Conservation (phyloP, 1,140 invertebrate genomes). For the Aricia agestis region DNA sequence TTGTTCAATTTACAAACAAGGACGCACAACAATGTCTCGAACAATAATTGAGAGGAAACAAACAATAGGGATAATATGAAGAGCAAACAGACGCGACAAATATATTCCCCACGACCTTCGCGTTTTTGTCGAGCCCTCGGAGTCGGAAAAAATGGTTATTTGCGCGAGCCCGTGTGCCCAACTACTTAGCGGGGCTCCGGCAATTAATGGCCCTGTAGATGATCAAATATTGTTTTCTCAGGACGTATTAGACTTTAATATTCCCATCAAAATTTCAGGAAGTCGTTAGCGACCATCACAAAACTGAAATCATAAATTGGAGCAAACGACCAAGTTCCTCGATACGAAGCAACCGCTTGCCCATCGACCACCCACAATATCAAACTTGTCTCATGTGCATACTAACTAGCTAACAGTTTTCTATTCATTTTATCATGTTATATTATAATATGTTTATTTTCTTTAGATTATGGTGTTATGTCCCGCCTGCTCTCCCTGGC, state of each 20-base stretch:
- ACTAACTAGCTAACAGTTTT: too few relatives aligned
- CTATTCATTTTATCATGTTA: too few relatives aligned
- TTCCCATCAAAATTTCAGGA: background rate
- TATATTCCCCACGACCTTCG: conserved; percentile 16
- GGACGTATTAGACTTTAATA: background rate
- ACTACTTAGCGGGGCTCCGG: conserved; percentile 29
- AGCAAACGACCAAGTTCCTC: background rate
- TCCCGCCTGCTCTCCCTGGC: too few relatives aligned
- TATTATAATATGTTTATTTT: too few relatives aligned
- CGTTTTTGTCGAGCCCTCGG: conserved; percentile 20
- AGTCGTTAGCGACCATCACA: background rate
- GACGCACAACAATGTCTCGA: background rate
- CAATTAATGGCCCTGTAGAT: conserved; percentile 8
- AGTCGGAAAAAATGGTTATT: conserved; percentile 27
- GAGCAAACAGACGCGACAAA: conserved; percentile 6
- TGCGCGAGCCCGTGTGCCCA: conserved; percentile 44
- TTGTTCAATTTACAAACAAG: background rate
- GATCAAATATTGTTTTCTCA: background rate
- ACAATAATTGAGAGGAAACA: background rate
- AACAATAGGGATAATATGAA: conserved; percentile 10
- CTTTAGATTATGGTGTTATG: too few relatives aligned
- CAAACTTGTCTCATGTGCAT: too few relatives aligned
- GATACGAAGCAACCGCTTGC: too few relatives aligned
- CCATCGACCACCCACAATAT: too few relatives aligned
- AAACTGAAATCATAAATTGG: background rate